A percentile compares a stretch with the other conserved stretches of the same genome.
Evolutionary conservation across 2,888 invertebrate species (phyloP).

Genomic region (Hydrotaea diabolus): DNA sequence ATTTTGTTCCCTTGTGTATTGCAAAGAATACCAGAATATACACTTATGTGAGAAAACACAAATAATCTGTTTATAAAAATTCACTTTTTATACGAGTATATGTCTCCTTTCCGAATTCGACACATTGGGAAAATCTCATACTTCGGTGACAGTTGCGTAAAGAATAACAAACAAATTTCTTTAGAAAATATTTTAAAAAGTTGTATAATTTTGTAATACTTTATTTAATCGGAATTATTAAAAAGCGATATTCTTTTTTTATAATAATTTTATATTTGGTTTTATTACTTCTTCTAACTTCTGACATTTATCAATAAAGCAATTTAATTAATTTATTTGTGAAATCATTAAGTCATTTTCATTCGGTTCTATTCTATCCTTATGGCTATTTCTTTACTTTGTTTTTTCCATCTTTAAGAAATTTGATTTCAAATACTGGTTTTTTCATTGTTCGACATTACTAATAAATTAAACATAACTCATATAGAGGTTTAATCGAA

Average conservation of each 20-base stretch:
- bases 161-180: too few species aligned
- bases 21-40: too few species aligned
- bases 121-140: too few species aligned
- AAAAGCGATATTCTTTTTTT: not conserved
- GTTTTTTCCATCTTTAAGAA: constrained; percentile 38
- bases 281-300: constrained; percentile 9
- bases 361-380: constrained; percentile 24
- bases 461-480: not conserved
- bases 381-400: constrained; percentile 30
- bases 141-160: too few species aligned
- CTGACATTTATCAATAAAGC: not conserved
- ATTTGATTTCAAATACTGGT: constrained; percentile 61
- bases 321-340: constrained; percentile 21
- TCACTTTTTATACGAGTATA: too few species aligned
- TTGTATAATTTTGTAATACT: too few species aligned
- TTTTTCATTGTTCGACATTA: not conserved
- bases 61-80: too few species aligned
- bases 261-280: constrained; percentile 32
- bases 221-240: too few species aligned
- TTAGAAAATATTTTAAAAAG: not conserved
- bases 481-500: not conserved
- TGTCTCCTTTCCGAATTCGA: too few species aligned
- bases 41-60: too few species aligned
- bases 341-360: constrained; percentile 14
- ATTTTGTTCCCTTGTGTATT: too few species aligned